phyloP scores from a whole-genome alignment of 2,888 invertebrate genomes.

The Melangyna quadrimaculata region DNA sequence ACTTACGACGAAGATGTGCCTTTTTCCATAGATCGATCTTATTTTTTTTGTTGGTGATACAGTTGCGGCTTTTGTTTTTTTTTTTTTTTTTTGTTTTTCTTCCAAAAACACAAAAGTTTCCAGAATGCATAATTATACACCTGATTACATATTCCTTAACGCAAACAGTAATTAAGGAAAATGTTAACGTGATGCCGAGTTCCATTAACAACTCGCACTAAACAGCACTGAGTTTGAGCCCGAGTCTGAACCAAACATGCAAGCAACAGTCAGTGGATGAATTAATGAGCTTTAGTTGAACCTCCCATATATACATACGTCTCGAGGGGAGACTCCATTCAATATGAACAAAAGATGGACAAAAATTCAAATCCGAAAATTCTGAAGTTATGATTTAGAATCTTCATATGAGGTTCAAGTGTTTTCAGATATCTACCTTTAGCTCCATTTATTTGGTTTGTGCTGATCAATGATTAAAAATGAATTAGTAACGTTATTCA shows the following conservation, averaged over 20 bases:
- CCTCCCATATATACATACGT: constrained; percentile 51
- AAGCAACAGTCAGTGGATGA: constrained; percentile 43
- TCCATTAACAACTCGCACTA: constrained; percentile 67
- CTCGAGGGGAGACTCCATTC: constrained; percentile 14
- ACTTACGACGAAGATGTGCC: background rate
- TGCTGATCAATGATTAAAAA: constrained; percentile 69
- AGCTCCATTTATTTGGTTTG: constrained; percentile 42
- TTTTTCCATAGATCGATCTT: constrained; percentile 21
- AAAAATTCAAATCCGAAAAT: background rate
- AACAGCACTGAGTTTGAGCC: constrained; percentile 32
- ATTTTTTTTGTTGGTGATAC: constrained; percentile 52
- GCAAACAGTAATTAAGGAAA: constrained; percentile 75
- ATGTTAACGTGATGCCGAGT: constrained; percentile 71
- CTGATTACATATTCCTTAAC: constrained; percentile 74
- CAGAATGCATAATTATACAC: constrained; percentile 72
- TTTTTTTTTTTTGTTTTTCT: constrained; percentile 27
- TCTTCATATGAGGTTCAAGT: background rate
- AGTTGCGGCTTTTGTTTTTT: constrained; percentile 12
- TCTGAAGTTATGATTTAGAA: constrained; percentile 14
- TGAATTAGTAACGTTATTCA: constrained; percentile 62
- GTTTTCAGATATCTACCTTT: constrained; percentile 13
- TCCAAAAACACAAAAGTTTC: constrained; percentile 52
- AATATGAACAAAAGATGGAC: background rate
- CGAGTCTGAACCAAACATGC: background rate
- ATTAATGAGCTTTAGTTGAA: constrained; percentile 63